Conservation (phyloP, 2,797 vertebrate genomes). For the Odontamblyopus rebecca region DNA sequence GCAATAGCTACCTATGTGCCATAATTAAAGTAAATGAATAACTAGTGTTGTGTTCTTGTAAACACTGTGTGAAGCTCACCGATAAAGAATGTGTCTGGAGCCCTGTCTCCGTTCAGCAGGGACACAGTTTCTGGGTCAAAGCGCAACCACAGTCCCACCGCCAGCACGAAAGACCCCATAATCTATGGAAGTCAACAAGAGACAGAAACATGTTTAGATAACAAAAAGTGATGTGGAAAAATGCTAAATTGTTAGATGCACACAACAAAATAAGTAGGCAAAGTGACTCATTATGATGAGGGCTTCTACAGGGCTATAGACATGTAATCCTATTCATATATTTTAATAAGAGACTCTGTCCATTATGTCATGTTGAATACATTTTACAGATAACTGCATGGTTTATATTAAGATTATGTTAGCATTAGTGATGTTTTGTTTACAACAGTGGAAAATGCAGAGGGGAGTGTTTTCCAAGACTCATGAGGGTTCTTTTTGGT, state of each 20-base stretch:
- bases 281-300: background rate
- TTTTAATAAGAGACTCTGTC: constrained; percentile 8
- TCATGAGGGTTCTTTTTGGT: constrained; percentile 16
- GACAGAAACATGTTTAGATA: background rate
- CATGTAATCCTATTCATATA: background rate
- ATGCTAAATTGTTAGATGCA: background rate
- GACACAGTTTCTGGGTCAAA: constrained; percentile 84
- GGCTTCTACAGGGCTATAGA: background rate
- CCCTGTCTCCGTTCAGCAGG: constrained; percentile 77
- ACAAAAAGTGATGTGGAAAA: background rate
- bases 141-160: constrained; percentile 92
- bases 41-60: background rate
- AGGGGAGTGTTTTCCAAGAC: constrained; percentile 5
- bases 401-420: constrained; percentile 9
- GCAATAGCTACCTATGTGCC: background rate
- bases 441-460: constrained; percentile 9
- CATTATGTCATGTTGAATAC: constrained; percentile 8
- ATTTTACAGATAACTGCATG: constrained; percentile 2
- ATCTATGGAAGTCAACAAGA: constrained; percentile 71
- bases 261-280: constrained; percentile 9
- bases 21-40: background rate
- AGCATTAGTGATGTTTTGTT: constrained; percentile 20
- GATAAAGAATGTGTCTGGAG: constrained; percentile 88
- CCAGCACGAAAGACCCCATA: constrained; percentile 89
- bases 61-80: constrained; percentile 79